These are phyloP conservation scores for Thamnophis elegans DNA, from an alignment of 2,797 vertebrate species.

Conservation along the genomic window DNA sequence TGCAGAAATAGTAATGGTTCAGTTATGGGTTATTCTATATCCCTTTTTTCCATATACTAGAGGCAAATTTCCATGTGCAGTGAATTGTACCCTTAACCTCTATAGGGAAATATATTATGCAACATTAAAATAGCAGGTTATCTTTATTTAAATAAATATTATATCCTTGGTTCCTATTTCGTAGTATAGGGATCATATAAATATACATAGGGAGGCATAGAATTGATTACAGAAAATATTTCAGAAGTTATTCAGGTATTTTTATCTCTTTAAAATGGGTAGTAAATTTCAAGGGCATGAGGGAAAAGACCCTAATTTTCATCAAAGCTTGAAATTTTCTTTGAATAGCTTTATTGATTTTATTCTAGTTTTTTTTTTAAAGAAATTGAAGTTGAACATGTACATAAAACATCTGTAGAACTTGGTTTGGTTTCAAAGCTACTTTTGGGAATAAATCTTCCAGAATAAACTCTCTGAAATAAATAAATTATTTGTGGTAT, in stretches of 20 bases:
- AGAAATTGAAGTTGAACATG: not conserved
- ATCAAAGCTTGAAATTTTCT: not conserved
- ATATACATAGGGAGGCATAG: not conserved
- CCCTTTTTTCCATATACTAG: conserved; percentile 21
- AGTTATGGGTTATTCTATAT: conserved; percentile 10
- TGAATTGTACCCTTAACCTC: not conserved
- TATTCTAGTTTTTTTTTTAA: not conserved
- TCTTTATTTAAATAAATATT: not conserved
- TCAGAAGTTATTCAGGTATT: not conserved
- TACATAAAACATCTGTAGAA: conserved; percentile 6
- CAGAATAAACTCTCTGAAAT: not conserved
- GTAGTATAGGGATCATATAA: not conserved
- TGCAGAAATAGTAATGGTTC: conserved; percentile 27
- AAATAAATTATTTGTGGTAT: not conserved
- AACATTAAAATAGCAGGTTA: not conserved
- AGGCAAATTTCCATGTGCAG: conserved; percentile 1
- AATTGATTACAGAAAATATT: not conserved
- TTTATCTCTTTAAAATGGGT: not conserved
- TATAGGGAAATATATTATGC: not conserved
- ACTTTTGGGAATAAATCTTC: not conserved
- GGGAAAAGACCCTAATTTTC: not conserved
- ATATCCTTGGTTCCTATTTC: not conserved
- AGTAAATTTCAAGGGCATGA: not conserved
- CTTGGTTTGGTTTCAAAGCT: not conserved
- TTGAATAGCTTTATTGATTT: not conserved